These are phyloP conservation scores for Notoglanidium macrostoma DNA, from an alignment of 2,797 vertebrate species.

Conservation along the genomic window DNA sequence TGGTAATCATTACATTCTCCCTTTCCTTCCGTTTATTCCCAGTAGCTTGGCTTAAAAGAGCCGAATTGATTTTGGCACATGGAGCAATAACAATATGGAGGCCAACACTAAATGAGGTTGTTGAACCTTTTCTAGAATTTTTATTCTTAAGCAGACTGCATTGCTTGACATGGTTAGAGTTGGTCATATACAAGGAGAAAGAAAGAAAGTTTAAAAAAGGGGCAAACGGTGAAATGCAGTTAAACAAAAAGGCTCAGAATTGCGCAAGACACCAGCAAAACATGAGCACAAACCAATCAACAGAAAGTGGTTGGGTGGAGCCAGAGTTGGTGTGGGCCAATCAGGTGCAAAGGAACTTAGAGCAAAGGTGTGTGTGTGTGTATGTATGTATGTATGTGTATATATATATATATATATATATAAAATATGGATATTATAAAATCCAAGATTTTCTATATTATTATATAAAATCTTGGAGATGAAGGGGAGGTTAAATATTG, in stretches of 20 bases:
- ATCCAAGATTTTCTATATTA: too few relatives aligned
- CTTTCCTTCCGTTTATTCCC: conserved; percentile 33
- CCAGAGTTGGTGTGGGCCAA: background rate
- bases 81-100: background rate
- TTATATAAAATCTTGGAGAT: too few relatives aligned
- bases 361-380: too few relatives aligned
- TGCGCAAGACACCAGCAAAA: background rate
- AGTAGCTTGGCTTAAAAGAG: conserved; percentile 29
- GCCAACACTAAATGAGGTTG: background rate
- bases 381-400: too few relatives aligned
- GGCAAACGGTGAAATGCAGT: background rate
- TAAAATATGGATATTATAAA: too few relatives aligned
- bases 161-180: background rate
- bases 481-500: too few relatives aligned
- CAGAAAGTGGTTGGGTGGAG: background rate
- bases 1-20: conserved; percentile 36
- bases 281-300: background rate
- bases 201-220: background rate
- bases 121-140: background rate
- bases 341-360: too few relatives aligned
- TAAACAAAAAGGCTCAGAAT: background rate
- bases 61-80: conserved; percentile 31
- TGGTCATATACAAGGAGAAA: background rate
- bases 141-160: background rate
- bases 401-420: too few relatives aligned